Conservation (phyloP, 2,113 vertebrate species). For the Leptodactylus fuscus region DNA sequence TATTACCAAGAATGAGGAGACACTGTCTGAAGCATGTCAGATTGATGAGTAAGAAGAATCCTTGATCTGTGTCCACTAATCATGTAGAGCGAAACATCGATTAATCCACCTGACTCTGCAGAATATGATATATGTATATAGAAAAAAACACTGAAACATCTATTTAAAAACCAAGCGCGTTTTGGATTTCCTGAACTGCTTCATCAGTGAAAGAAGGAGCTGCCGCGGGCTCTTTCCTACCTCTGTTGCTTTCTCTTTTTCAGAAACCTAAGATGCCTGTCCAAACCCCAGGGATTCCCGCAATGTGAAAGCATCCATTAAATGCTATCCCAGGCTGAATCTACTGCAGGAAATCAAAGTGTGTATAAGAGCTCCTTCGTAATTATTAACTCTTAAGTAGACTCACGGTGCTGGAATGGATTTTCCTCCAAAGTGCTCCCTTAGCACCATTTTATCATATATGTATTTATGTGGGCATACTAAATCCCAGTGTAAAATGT, state of each 20-base stretch:
- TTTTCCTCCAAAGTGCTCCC: neutral
- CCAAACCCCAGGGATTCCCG: conserved; percentile 60
- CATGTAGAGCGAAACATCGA: conserved; percentile 9
- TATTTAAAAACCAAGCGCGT: conserved; percentile 56
- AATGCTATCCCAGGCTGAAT: conserved; percentile 51
- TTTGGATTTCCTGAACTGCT: conserved; percentile 60
- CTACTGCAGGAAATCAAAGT: conserved; percentile 53
- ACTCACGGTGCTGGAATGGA: neutral
- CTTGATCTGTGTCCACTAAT: conserved; percentile 37
- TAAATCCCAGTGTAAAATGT: neutral
- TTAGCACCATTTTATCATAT: neutral
- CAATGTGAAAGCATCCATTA: conserved; percentile 63
- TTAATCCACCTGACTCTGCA: conserved; percentile 58
- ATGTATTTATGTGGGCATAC: neutral
- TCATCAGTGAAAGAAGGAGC: conserved; percentile 58
- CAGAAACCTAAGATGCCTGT: conserved; percentile 62
- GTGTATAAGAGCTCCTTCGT: conserved; percentile 55
- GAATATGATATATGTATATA: conserved; percentile 52
- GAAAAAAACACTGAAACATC: conserved; percentile 37
- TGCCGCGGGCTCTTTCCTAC: conserved; percentile 36
- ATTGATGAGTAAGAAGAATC: conserved; percentile 25
- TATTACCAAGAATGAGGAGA: neutral
- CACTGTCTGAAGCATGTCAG: neutral
- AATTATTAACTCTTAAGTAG: conserved; percentile 55
- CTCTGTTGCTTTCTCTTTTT: conserved; percentile 51